Conservation (phyloP, 2,888 invertebrate genomes). For the Falcaria lacertinaria region DNA sequence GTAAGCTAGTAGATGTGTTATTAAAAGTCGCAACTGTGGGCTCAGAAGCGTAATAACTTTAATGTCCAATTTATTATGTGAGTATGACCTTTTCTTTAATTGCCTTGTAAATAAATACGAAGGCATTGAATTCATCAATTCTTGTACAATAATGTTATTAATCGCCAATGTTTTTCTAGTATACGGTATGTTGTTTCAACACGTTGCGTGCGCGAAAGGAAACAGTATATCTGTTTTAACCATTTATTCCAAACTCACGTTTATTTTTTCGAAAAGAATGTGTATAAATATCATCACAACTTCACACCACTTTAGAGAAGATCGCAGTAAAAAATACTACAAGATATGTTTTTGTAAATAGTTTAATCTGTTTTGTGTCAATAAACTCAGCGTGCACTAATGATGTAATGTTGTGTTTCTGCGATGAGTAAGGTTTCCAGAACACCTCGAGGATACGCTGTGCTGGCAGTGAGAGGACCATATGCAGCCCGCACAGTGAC, state of each 20-base stretch:
- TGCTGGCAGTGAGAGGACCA: no score
- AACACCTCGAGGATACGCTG: no score
- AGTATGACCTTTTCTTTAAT: slow-evolving; percentile 35
- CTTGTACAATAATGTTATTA: slow-evolving; percentile 24
- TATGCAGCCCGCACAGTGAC: no score
- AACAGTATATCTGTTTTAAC: not conserved
- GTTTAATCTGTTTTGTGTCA: no score
- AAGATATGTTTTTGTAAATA: no score
- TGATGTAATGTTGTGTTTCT: no score
- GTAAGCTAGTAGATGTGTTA: slow-evolving; percentile 4
- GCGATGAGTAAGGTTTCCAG: no score
- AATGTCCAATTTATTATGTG: slow-evolving; percentile 25
- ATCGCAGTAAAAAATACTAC: no score
- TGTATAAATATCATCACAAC: slow-evolving; percentile 3
- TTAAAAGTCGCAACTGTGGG: slow-evolving; percentile 5
- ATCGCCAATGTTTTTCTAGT: slow-evolving; percentile 30
- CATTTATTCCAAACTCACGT: not conserved
- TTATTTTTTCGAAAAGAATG: not conserved
- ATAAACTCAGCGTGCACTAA: no score
- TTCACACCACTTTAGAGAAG: no score
- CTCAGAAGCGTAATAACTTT: slow-evolving; percentile 19
- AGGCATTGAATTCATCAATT: slow-evolving; percentile 19
- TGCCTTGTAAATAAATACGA: slow-evolving; percentile 25
- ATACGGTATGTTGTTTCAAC: slow-evolving; percentile 20
- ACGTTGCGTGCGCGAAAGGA: slow-evolving; percentile 27